Evolutionary conservation across 2,113 vertebrate genomes (phyloP).

Genomic region (Anthoscopus minutus): DNA sequence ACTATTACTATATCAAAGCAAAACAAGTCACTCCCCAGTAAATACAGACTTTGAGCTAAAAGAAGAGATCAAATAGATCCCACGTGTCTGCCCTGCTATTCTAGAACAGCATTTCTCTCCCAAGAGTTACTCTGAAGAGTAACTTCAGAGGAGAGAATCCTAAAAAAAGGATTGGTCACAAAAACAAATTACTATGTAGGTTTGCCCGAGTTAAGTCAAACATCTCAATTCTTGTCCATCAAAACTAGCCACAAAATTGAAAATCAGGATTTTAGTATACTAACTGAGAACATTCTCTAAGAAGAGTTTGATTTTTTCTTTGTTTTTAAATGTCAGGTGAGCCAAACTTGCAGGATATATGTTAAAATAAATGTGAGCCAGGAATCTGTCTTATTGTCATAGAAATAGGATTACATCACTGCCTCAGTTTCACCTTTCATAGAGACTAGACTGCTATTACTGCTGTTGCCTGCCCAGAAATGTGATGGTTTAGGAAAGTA

Average conservation of each 20-base stretch:
- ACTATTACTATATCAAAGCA: slow-evolving; percentile 24
- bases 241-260: not conserved
- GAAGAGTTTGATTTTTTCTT: not conserved
- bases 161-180: slow-evolving; percentile 10
- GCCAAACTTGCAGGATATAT: not conserved
- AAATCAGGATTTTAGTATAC: not conserved
- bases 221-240: slow-evolving; percentile 16
- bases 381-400: not conserved
- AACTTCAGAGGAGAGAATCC: slow-evolving; percentile 20
- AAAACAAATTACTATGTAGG: slow-evolving; percentile 28
- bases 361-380: not conserved
- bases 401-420: not conserved
- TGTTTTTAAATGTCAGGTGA: not conserved
- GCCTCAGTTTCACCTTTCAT: not conserved
- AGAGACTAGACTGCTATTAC: not conserved
- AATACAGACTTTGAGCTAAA: slow-evolving; percentile 49
- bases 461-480: not conserved
- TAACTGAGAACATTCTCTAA: not conserved
- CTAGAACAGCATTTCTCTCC: slow-evolving; percentile 13
- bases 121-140: too few relatives aligned
- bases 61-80: slow-evolving; percentile 44
- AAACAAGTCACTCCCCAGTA: slow-evolving; percentile 47
- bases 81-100: slow-evolving; percentile 26
- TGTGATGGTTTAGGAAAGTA: not conserved
- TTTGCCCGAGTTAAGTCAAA: slow-evolving; percentile 18